Base-by-base conservation (phyloP, 2,113 vertebrate genomes). In the Bufo bufo region DNA sequence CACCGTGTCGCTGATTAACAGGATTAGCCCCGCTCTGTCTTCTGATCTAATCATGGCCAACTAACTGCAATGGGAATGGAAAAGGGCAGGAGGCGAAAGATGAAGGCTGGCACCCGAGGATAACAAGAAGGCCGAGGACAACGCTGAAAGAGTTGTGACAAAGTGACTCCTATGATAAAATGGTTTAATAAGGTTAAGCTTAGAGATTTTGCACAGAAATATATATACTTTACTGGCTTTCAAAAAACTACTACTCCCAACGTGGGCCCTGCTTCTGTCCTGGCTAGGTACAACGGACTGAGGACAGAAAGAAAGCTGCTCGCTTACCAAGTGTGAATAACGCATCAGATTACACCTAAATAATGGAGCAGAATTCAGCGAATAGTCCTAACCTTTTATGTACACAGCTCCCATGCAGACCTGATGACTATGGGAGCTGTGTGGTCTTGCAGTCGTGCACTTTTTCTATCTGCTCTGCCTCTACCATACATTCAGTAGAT, bases 51-150 rank as follows among this genome's bases (percentile, higher is more conserved):
- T 87, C 54, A 58, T 1, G 3, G 47, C 50, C 33, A 49, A 20
- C 74, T 17, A 54, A 87, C 77, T 10, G 49, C 61, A 56, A 80
- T 66, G n/a, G 56, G 77, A 80, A 71, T 11, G 23, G 77, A 80
- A 82, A 59, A 87, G 86, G 86, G 65, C 77, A 69, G 17, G 14
- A 13, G 85, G 19, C 9, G 74, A 54, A n/a, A 52, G 85, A 43
- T 56, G 61, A 49, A 47, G 23, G 69, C 33, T 52, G 20, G 43
- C 20, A 52, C 6, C 16, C 11, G 16, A 52, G 65, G 13, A 0
- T 81, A 69, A 87, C 63, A 54, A 81, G 85, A 17, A 9, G 20
- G 54, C 59, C n/a, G n/a, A n/a, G n/a, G n/a, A 47, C 16, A 13
- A 1, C 65, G 4, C 69, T 74, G 0, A n/a, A 50, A 7, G 72